phyloP scores from a whole-genome alignment of 2,888 invertebrate species.

The Saturnia pavonia region DNA sequence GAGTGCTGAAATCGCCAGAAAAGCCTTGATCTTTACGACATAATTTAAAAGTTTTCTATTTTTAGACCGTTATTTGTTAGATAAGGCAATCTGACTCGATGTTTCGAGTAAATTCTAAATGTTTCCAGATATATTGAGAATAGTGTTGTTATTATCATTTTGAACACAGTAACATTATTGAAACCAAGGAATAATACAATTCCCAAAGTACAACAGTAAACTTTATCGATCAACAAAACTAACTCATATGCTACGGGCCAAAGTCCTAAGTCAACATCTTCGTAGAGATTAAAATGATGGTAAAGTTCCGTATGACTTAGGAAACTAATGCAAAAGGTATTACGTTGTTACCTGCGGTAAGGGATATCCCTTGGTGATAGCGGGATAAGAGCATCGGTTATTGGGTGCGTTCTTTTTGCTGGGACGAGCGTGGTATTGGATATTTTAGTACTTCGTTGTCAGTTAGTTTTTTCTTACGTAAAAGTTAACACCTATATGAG shows the following conservation, averaged over 20 bases:
- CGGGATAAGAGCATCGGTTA: background rate
- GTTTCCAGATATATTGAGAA: too few species aligned
- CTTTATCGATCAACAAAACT: background rate
- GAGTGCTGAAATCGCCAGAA: too few species aligned
- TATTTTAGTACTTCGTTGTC: background rate
- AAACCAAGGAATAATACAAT: background rate
- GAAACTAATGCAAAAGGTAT: constrained; percentile 10
- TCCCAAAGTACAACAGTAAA: background rate
- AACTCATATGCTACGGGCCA: background rate
- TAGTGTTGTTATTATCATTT: too few species aligned
- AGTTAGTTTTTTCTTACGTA: background rate
- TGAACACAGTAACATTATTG: too few species aligned
- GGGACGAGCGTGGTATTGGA: background rate
- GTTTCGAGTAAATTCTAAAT: too few species aligned
- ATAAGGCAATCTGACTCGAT: too few species aligned
- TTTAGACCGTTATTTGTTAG: too few species aligned
- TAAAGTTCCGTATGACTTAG: constrained; percentile 11
- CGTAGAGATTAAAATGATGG: constrained; percentile 10
- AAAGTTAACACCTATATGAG: too few species aligned
- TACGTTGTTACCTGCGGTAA: constrained; percentile 15
- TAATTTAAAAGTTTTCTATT: too few species aligned
- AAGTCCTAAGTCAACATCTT: constrained; percentile 19
- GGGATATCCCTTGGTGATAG: background rate
- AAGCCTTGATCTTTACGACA: too few species aligned
- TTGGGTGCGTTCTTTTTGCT: background rate